phyloP scores from a whole-genome alignment of 2,797 vertebrate species.

The Clarias fuscus region DNA sequence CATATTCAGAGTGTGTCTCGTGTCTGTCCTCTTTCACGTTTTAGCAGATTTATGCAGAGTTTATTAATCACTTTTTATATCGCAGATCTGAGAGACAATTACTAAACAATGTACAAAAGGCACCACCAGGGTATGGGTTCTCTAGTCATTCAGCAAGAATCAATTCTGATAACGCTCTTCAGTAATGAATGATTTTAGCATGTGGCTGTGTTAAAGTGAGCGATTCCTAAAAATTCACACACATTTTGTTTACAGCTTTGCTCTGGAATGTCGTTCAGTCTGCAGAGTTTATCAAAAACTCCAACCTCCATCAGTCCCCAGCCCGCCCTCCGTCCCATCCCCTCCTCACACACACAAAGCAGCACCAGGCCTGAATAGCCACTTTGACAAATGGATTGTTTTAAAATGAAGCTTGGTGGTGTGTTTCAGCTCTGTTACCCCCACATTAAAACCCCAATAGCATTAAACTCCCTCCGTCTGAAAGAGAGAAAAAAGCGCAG shows the following conservation, averaged over 20 bases:
- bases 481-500: not conserved
- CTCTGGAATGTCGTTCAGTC: slow-evolving; percentile 10
- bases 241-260: not conserved
- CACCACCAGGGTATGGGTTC: not conserved
- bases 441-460: slow-evolving; percentile 65
- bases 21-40: not conserved
- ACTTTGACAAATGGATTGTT: slow-evolving; percentile 56
- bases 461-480: slow-evolving; percentile 60
- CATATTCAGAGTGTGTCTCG: not conserved
- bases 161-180: not conserved
- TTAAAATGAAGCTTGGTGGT: slow-evolving; percentile 57
- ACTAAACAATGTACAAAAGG: not conserved
- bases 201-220: too few species aligned
- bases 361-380: slow-evolving; percentile 41
- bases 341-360: slow-evolving; percentile 38
- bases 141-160: not conserved
- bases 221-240: not conserved
- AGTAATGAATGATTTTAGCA: too few species aligned
- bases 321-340: slow-evolving; percentile 1
- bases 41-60: not conserved
- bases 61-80: not conserved
- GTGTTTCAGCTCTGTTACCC: slow-evolving; percentile 59
- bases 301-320: not conserved
- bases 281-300: slow-evolving; percentile 18
- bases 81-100: not conserved